phyloP scores from a whole-genome alignment of 53 echinoderm and acorn worm genomes.

The Paelopatides confundens region DNA sequence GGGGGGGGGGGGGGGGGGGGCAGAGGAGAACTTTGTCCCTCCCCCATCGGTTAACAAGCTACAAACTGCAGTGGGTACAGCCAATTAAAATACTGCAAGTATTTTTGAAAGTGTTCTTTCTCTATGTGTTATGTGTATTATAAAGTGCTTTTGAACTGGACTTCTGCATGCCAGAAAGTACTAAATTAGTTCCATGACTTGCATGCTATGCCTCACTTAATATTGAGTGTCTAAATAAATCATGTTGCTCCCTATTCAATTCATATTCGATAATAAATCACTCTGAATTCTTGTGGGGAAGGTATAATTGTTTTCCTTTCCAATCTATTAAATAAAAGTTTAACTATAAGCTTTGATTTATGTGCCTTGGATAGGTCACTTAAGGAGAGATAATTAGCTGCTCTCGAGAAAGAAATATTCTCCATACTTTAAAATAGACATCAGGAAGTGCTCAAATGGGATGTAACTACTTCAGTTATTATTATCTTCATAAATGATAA shows the following conservation, averaged over 20 bases:
- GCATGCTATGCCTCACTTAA: not conserved
- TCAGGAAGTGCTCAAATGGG: not conserved
- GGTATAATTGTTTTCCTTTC: not conserved
- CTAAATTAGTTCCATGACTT: not conserved
- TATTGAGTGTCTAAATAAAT: not conserved
- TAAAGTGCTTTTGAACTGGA: not conserved
- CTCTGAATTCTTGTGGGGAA: not conserved
- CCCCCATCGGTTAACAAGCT: too few relatives aligned
- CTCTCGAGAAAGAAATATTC: not conserved
- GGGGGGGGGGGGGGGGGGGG: too few relatives aligned
- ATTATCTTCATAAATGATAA: not conserved
- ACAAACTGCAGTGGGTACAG: too few relatives aligned
- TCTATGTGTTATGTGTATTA: not conserved
- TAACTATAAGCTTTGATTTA: not conserved
- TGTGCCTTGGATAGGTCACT: not conserved
- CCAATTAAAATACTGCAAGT: too few relatives aligned
- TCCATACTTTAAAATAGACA: not conserved
- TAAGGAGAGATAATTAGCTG: not conserved
- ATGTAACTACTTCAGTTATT: not conserved
- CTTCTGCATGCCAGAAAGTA: not conserved
- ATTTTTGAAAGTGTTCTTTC: too few relatives aligned
- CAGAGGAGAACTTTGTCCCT: too few relatives aligned
- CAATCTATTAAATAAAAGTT: conserved; percentile 7
- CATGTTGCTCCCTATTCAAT: not conserved
- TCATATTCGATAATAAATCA: not conserved